Evolutionary conservation across 2,797 vertebrate genomes (phyloP), one percentile per base, ranked within the genome.

Genomic region (Sebastes trivittatus): DNA sequence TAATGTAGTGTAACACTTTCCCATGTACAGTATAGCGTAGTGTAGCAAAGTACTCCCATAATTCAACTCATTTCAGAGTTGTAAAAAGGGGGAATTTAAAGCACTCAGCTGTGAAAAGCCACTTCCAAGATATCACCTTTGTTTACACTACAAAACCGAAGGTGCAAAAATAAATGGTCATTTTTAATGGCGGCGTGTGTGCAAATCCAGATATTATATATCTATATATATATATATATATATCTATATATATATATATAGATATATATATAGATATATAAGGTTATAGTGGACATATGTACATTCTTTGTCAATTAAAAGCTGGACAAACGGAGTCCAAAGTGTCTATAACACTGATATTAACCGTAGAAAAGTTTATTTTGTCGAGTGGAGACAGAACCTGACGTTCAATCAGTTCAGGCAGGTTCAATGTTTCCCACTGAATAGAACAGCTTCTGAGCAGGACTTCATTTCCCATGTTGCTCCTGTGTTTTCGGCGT

Each of bases 321-420:
- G 78, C 61, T 29, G 70, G 68, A 85, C 68, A 59, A 10, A 16
- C 2, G 1, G 34, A 16, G 81, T 81, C 78, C 29, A 9, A n/a
- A 61, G 67, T 9, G 38, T 78, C 52, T 72, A 46, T 46, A 93
- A 93, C 85, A 93, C 89, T 90, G 89, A 90, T 65, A 72, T 56
- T n/a, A 66, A 58, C 38, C 72, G 36, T 64, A 16, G 10, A 59
- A 59, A 64, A 18, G 36, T 18, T 16, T 10, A 72, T 49, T 79
- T 36, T n/a, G n/a, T 70, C 6, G 22, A 46, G 61, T n/a, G 4
- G 60, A 79, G 61, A 82, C 61, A 13, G 66, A 75, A 77, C 56
- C 64, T 10, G 65, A 46, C 22, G 6, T 22, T 1, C 68, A 46
- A 64, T 25, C 72, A 34, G 56, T 71, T 78, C 82, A 30, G 38